Base-by-base conservation (phyloP, 1,140 invertebrate species). In the Bombus haemorrhoidalis region DNA sequence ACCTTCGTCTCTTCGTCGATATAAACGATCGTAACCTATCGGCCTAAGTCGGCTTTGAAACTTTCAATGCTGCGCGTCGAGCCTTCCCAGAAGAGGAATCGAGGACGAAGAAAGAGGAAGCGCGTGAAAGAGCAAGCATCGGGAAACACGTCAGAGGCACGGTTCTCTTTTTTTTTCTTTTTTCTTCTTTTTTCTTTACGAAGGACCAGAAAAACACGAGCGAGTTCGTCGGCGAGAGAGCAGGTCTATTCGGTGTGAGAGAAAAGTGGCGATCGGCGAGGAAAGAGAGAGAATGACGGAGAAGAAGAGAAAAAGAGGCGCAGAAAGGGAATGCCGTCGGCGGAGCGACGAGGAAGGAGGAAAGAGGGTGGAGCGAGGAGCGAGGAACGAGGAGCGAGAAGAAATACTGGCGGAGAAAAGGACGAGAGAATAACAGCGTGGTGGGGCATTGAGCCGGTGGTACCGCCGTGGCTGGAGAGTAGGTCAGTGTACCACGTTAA, bases 401-500 rank as follows among this genome's bases (percentile, higher is more conserved):
- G 85, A 88, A 83, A 53, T 8, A 22, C 47, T 2, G 18, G 0
- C 47, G 68, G 86, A 74, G 86, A 88, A 83, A 93, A 92, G 85
- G 89, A 92, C 86, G 91, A 86, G 85, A 91, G 91, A 87, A 90
- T 83, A 91, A 88, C 88, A 87, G 90, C 81, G 80, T 84, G 85
- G 91, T 86, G 90, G 89, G 90, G 80, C 34, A 77, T 79, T 82
- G n/a, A 53, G 73, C 79, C 72, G 74, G 72, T 89, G 84, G 81
- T 91, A 79, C 66, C 82, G 87, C 85, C 80, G 82, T 86, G 80
- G 88, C 90, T 91, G 81, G 90, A 95, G 93, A 95, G 95, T 95
- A 95, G 95, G 94, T 95, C 94, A 95, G 94, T 95, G 94, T 95
- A 95, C 95, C 94, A 95, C 93, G 94, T 93, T 94, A 94, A 93